Evolutionary conservation across 2,797 vertebrate genomes (phyloP).

Genomic region (Leucoraja ocellata): DNA sequence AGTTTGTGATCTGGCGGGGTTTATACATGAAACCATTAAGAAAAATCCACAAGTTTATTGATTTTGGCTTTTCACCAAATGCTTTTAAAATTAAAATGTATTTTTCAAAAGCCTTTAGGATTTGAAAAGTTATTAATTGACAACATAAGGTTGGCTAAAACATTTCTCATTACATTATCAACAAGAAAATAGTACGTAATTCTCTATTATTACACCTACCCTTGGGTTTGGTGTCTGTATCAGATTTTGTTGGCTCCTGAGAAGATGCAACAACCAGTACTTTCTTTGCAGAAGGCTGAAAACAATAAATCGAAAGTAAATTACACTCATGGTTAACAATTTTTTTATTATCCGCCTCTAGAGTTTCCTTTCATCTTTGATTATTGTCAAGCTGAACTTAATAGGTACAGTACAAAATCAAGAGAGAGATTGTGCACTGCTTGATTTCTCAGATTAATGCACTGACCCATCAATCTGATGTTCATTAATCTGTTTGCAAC

Average conservation of each 20-base stretch:
- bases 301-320: slow-evolving; percentile 42
- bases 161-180: slow-evolving; percentile 16
- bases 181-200: not conserved
- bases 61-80: not conserved
- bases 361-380: not conserved
- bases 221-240: slow-evolving; percentile 79
- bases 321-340: not conserved
- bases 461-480: not conserved
- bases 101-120: not conserved
- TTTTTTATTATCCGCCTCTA: not conserved
- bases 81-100: not conserved
- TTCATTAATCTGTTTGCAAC: too few relatives aligned
- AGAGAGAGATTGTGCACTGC: not conserved
- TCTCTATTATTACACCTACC: slow-evolving; percentile 59
- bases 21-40: not conserved
- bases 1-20: not conserved
- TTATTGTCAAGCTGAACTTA: not conserved
- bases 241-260: slow-evolving; percentile 77
- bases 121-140: not conserved
- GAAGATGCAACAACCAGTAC: slow-evolving; percentile 55
- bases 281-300: slow-evolving; percentile 70
- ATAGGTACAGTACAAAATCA: not conserved
- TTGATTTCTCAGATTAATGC: not conserved
- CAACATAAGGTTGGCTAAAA: slow-evolving; percentile 43
- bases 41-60: not conserved